Conservation (phyloP, 2,888 invertebrate genomes). For the Alsophila aescularia region DNA sequence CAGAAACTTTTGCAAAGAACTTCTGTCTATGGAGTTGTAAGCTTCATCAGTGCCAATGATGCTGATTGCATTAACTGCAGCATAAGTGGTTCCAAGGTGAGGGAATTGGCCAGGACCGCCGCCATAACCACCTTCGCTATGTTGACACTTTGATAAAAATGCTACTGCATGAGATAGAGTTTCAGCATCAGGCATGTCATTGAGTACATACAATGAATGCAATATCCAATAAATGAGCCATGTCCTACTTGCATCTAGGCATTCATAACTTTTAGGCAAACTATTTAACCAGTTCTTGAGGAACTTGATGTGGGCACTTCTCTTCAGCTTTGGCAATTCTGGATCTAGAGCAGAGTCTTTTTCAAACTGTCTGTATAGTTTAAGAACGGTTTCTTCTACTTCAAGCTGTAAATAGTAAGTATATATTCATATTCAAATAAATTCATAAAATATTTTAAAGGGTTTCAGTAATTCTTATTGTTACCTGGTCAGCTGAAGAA, state of each 20-base stretch:
- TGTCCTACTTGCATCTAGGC: conserved; percentile 96
- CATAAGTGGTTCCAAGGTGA: conserved; percentile 98
- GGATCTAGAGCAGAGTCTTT: conserved; percentile 73
- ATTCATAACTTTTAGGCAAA: conserved; percentile 90
- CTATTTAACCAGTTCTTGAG: conserved; percentile 87
- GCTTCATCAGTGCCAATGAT: conserved; percentile 95
- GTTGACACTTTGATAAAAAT: conserved; percentile 87
- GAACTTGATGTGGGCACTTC: conserved; percentile 86
- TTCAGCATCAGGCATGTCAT: conserved; percentile 75
- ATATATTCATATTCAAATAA: background rate
- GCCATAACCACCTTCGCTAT: conserved; percentile 93
- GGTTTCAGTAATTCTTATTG: background rate
- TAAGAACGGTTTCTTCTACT: conserved; percentile 68
- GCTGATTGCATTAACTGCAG: conserved; percentile 96
- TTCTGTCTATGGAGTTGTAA: conserved; percentile 93
- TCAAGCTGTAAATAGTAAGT: conserved; percentile 59
- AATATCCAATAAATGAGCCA: conserved; percentile 99
- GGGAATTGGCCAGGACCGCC: conserved; percentile 97
- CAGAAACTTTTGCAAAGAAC: conserved; percentile 90
- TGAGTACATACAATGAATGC: conserved; percentile 91
- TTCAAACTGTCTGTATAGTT: conserved; percentile 71
- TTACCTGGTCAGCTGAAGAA: conserved; percentile 74
- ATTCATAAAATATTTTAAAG: background rate
- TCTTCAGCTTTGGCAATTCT: conserved; percentile 85
- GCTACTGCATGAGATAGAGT: conserved; percentile 67